A percentile compares a stretch with the other conserved stretches of the same genome.
Conservation (phyloP, 1,140 invertebrate species). For the Periplaneta americana region DNA sequence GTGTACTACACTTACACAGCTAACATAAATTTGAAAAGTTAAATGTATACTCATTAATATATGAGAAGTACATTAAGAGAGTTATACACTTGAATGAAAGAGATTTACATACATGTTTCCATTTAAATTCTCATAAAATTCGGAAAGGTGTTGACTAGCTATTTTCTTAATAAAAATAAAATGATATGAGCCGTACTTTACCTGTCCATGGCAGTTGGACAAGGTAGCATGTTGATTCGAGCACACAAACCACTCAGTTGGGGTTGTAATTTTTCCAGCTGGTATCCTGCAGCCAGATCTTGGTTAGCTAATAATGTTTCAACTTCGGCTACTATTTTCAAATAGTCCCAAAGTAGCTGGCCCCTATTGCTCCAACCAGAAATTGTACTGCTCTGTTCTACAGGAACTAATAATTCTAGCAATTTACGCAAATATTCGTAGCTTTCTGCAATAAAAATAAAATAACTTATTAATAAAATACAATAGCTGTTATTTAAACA, state of each 20-base stretch:
- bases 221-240: constrained; percentile 53
- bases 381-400: constrained; percentile 39
- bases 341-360: constrained; percentile 61
- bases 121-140: background rate
- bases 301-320: constrained; percentile 38
- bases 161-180: background rate
- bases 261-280: constrained; percentile 55
- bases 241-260: constrained; percentile 54
- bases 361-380: constrained; percentile 56
- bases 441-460: constrained; percentile 47
- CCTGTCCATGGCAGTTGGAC: constrained; percentile 55
- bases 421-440: constrained; percentile 54
- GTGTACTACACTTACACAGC: too few relatives aligned
- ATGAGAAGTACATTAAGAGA: too few relatives aligned
- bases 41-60: too few relatives aligned
- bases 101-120: background rate
- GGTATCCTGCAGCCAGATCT: constrained; percentile 43
- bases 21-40: too few relatives aligned
- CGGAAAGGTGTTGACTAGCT: constrained; percentile 14
- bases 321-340: constrained; percentile 50
- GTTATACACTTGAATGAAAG: too few relatives aligned
- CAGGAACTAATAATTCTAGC: constrained; percentile 41
- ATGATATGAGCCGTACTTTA: constrained; percentile 33
- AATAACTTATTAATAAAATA: constrained; percentile 7
- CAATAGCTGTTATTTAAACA: background rate